A percentile compares a stretch with the other conserved stretches of the same genome.
Conservation (phyloP, 2,797 vertebrate genomes). For the Trachurus trachurus region DNA sequence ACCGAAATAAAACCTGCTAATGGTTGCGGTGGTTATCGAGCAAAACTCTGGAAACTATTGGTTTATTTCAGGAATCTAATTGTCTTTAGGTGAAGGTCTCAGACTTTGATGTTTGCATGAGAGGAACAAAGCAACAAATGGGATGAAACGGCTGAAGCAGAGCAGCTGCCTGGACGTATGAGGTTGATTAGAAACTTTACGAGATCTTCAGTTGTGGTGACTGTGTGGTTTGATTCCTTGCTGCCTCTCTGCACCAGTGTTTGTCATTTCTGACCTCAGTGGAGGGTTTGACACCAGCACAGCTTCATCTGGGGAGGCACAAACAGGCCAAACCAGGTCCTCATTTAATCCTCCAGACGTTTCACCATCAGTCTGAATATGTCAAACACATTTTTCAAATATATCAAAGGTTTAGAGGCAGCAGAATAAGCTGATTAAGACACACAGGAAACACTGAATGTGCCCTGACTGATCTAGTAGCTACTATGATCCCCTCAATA, state of each 20-base stretch:
- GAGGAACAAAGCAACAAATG: slow-evolving; percentile 38
- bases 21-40: slow-evolving; percentile 9
- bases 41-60: slow-evolving; percentile 38
- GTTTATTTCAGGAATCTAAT: slow-evolving; percentile 48
- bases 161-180: slow-evolving; percentile 61
- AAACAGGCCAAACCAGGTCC: slow-evolving; percentile 15
- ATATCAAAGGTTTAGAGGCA: slow-evolving; percentile 1
- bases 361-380: slow-evolving; percentile 22
- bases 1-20: slow-evolving; percentile 26
- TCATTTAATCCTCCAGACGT: slow-evolving; percentile 25
- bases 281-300: slow-evolving; percentile 30
- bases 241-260: slow-evolving; percentile 40
- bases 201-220: slow-evolving; percentile 67
- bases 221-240: slow-evolving; percentile 48
- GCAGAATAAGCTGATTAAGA: slow-evolving; percentile 5
- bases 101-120: slow-evolving; percentile 62
- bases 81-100: slow-evolving; percentile 58
- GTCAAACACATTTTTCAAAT: slow-evolving; percentile 22
- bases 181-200: slow-evolving; percentile 58
- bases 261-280: slow-evolving; percentile 68
- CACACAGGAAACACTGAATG: not conserved
- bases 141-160: slow-evolving; percentile 40
- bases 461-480: too few species aligned
- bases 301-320: slow-evolving; percentile 31
- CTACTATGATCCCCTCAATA: too few species aligned